Percentiles rank a stretch among this genome's conserved stretches.
Conservation (phyloP, 2,113 vertebrate species). For the Gavialis gangeticus region DNA sequence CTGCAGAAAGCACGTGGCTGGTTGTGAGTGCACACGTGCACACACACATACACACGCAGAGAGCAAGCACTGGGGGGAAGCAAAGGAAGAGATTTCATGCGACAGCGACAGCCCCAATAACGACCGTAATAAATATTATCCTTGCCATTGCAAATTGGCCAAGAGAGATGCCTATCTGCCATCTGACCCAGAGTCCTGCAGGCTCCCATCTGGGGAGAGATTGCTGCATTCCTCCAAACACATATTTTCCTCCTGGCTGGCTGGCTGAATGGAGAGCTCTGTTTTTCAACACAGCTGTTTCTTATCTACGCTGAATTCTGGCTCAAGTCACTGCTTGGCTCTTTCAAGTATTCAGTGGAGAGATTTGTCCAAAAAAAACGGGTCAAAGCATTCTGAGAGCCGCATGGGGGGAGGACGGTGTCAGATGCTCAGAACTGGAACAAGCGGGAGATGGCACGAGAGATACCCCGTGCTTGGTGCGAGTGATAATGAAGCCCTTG, state of each 20-base stretch:
- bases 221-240: neutral
- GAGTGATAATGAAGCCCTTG: conserved; percentile 1
- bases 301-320: neutral
- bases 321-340: neutral
- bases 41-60: rapidly evolving
- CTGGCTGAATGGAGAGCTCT: conserved; percentile 12
- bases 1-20: rapidly evolving
- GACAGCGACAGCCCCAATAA: neutral
- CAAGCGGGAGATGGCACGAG: neutral
- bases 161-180: conserved; percentile 9
- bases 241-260: rapidly evolving
- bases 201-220: neutral
- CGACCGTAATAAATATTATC: neutral
- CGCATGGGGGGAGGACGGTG: neutral
- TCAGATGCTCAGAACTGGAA: conserved; percentile 14
- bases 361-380: neutral
- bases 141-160: conserved; percentile 24
- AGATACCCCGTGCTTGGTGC: neutral
- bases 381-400: neutral
- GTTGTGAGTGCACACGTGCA: too few species aligned
- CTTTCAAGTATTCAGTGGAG: conserved; percentile 5
- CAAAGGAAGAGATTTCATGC: neutral
- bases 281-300: conserved; percentile 16
- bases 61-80: rapidly evolving
- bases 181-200: neutral